A percentile compares a stretch with the other conserved stretches of the same genome.
These are phyloP conservation scores for Drosophila watanabei DNA, from an alignment of 1,140 invertebrate species.

Conservation along the genomic window DNA sequence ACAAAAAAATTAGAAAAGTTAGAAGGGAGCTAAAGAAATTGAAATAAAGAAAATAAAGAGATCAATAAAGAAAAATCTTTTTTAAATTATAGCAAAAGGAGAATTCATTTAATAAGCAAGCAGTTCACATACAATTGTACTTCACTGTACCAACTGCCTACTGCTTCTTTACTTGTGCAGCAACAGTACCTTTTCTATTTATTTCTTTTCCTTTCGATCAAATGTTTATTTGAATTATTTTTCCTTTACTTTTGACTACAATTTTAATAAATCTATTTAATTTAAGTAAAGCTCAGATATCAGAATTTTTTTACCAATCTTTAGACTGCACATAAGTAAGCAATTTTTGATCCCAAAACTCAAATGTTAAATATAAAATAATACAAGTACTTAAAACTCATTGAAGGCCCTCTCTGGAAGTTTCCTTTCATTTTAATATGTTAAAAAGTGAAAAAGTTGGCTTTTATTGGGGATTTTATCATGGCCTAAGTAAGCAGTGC, in stretches of 20 bases:
- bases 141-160: background rate
- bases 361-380: background rate
- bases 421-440: background rate
- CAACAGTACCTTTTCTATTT: background rate
- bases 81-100: too few species aligned
- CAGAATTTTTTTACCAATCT: too few species aligned
- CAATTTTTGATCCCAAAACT: background rate
- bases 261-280: background rate
- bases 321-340: too few species aligned
- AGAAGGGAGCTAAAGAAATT: too few species aligned
- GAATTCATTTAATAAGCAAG: background rate
- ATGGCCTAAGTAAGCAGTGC: slow-evolving; percentile 18
- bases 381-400: background rate
- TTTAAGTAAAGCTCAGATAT: too few species aligned
- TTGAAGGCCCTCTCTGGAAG: background rate
- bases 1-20: too few species aligned
- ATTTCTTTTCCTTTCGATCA: background rate
- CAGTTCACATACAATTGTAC: background rate
- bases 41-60: too few species aligned
- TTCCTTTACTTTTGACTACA: background rate
- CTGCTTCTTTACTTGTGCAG: background rate
- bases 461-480: background rate
- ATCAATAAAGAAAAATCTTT: too few species aligned
- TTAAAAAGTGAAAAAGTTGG: too few species aligned
- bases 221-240: background rate